Base-by-base conservation (phyloP, 2,888 invertebrate genomes). In the Temnothorax rugatulus region DNA sequence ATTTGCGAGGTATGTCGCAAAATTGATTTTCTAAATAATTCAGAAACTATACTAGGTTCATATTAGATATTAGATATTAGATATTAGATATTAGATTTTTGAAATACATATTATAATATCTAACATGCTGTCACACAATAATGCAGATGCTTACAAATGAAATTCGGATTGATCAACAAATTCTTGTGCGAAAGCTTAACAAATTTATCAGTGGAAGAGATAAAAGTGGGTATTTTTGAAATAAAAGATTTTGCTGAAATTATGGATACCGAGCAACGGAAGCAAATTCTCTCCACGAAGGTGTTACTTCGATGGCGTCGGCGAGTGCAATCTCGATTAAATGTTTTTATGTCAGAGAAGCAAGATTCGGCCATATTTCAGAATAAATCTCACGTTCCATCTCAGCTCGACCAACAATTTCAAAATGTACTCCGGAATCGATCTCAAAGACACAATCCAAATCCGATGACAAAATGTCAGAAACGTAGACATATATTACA, bases 91-190 rank as follows among this genome's bases (percentile, higher is more conserved):
- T 21, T 29, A 69, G 34, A 50, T 52, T 68, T 68, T 4, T 29
- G 38, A 76, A 69, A 21, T 34, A 0, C 2, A 77, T 34, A 71
- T 21, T 76, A 25, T 21, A 29, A 47, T 47, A 5, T 57, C 15
- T 41, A 25, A 73, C 1, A 81, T 4, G 9, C 0, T 73, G n/a
- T 44, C 41, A 8, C 61, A n/a, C 4, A 29, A 18, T 15, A 0
- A 59, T 18, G 25, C 54, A 84, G 85, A 25, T 79, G 75, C 34
- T 8, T 90, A 2, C 21, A 47, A 18, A 38, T 21, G 0, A 74
- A 64, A 41, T 89, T 88, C 50, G 18, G 66, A 21, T 41, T 38
- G 4, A 34, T 50, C 1, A 88, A 86, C 11, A 18, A 71, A 7
- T 21, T 84, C 0, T 57, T 87, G 11, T 13, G 18, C 5, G 15